Percentiles rank a stretch among this genome's conserved stretches.
These are phyloP conservation scores for Balaenoptera acutorostrata DNA, from an alignment of 2,113 vertebrate genomes.

Conservation along the genomic window DNA sequence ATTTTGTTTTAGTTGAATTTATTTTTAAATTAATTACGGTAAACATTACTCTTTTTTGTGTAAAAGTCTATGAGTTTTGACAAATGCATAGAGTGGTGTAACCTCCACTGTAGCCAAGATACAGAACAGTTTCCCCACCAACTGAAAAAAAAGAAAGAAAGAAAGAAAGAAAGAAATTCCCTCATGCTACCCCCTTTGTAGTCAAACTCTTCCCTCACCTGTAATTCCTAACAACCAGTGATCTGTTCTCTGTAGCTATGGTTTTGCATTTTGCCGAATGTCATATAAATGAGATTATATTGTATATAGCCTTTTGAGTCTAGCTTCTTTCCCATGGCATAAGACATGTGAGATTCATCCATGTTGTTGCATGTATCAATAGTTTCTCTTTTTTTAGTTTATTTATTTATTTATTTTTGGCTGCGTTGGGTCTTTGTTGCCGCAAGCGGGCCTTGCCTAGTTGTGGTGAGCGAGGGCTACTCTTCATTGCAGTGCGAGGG, in stretches of 20 bases:
- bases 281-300: not conserved
- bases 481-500: too few species aligned
- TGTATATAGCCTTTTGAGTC: not conserved
- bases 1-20: not conserved
- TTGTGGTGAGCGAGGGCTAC: too few species aligned
- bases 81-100: not conserved
- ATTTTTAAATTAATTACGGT: not conserved
- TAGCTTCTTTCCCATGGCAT: not conserved
- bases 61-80: not conserved
- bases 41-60: not conserved
- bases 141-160: too few species aligned
- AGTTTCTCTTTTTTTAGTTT: not conserved
- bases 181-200: not conserved
- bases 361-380: not conserved
- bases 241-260: not conserved
- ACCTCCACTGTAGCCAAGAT: too few species aligned
- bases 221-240: not conserved
- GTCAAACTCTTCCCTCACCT: not conserved
- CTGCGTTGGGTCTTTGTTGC: too few species aligned
- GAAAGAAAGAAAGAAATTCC: too few species aligned
- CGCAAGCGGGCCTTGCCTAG: too few species aligned
- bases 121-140: too few species aligned
- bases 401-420: too few species aligned
- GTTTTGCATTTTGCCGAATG: not conserved
- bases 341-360: not conserved